These are phyloP conservation scores for Microtus montanus DNA, from an alignment of 2,113 vertebrate species.

Conservation along the genomic window DNA sequence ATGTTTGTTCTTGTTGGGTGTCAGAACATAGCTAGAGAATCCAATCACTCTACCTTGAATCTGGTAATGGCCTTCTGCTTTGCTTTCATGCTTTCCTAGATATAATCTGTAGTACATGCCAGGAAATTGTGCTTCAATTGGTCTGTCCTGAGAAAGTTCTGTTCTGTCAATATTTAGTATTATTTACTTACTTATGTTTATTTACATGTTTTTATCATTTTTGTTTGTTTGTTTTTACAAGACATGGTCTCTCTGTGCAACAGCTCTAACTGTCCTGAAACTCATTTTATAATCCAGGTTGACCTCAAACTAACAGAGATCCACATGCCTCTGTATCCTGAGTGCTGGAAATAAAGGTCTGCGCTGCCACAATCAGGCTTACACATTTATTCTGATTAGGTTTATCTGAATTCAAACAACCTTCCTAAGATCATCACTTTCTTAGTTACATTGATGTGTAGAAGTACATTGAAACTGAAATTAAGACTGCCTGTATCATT, in stretches of 20 bases:
- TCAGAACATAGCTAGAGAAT: not conserved
- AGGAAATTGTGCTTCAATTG: not conserved
- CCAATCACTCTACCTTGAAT: not conserved
- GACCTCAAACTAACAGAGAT: not conserved
- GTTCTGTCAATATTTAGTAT: not conserved
- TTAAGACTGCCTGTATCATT: no score
- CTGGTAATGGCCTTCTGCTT: not conserved
- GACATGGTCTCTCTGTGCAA: no score
- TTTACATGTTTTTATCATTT: no score
- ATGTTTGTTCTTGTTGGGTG: not conserved
- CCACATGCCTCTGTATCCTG: not conserved
- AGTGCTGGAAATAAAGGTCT: not conserved
- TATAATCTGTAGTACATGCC: not conserved
- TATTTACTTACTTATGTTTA: no score
- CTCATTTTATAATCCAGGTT: not conserved
- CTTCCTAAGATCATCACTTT: no score
- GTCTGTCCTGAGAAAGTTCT: no score
- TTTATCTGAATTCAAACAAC: not conserved
- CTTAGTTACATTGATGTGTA: no score
- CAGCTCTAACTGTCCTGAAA: not conserved
- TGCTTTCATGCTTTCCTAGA: not conserved
- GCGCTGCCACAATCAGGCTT: not conserved
- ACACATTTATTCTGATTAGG: not conserved
- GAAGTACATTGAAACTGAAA: no score
- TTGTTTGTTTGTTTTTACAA: no score